Percentiles rank a stretch among this genome's conserved stretches.
These are phyloP conservation scores for Archips xylosteana DNA, from an alignment of 2,888 invertebrate species.

Conservation along the genomic window DNA sequence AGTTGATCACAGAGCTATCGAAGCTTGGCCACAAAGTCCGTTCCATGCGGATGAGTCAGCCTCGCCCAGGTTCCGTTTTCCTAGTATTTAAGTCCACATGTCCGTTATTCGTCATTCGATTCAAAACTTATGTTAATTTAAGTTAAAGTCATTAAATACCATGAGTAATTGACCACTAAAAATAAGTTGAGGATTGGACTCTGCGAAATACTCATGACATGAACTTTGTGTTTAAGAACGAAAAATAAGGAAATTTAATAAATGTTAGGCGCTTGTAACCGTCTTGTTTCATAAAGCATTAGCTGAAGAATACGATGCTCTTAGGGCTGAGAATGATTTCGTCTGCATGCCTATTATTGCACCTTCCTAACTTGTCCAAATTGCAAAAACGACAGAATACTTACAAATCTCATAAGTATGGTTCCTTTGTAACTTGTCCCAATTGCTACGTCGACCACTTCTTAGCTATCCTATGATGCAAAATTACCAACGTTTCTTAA, in stretches of 20 bases:
- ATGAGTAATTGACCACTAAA: conserved; percentile 30
- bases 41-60: conserved; percentile 64
- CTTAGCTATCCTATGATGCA: no score
- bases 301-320: no score
- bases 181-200: not conserved
- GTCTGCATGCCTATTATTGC: no score
- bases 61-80: conserved; percentile 58
- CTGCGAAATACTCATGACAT: not conserved
- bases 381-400: no score
- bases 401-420: no score
- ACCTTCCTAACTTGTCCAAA: no score
- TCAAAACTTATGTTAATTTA: conserved; percentile 30
- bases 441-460: no score
- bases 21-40: conserved; percentile 56
- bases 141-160: conserved; percentile 18
- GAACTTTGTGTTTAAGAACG: not conserved
- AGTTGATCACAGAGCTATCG: conserved; percentile 36
- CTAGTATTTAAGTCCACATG: conserved; percentile 48
- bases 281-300: no score
- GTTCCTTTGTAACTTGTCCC: no score
- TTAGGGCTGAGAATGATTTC: no score
- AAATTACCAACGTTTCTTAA: no score
- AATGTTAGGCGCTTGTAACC: not conserved
- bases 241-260: not conserved
- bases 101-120: conserved; percentile 34